Conservation (phyloP, 2,888 invertebrate genomes). For the Pegoplata infirma region DNA sequence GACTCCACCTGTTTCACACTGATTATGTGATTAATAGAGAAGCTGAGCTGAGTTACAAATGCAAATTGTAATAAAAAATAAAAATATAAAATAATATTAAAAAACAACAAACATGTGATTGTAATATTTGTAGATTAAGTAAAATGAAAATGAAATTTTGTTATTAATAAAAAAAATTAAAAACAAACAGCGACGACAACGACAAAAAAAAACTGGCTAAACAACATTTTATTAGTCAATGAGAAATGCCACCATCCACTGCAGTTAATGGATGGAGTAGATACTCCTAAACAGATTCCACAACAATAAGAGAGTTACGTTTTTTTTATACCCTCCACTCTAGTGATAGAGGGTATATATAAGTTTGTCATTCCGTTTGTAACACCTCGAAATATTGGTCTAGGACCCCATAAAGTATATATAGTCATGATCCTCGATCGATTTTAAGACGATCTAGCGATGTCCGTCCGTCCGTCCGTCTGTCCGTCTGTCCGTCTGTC, state of each 20-base stretch:
- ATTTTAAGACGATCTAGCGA: too few relatives aligned
- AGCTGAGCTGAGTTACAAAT: slow-evolving; percentile 10
- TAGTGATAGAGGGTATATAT: too few relatives aligned
- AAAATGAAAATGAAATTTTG: slow-evolving; percentile 27
- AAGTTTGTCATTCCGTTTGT: too few relatives aligned
- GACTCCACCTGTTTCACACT: slow-evolving; percentile 3
- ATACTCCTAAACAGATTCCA: slow-evolving; percentile 1
- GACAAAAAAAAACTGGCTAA: slow-evolving; percentile 24
- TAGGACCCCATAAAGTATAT: too few relatives aligned
- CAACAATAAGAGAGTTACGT: slow-evolving; percentile 41
- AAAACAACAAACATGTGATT: slow-evolving; percentile 23
- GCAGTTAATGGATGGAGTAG: too few relatives aligned
- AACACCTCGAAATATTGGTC: too few relatives aligned
- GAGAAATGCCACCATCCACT: background rate
- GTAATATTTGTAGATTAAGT: background rate
- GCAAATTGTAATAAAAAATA: slow-evolving; percentile 17
- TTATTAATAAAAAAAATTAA: background rate
- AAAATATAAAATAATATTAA: background rate
- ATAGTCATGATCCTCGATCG: too few relatives aligned
- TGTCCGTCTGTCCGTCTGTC: too few relatives aligned
- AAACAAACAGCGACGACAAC: background rate
- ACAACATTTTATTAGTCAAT: slow-evolving; percentile 17
- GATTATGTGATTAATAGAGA: slow-evolving; percentile 10
- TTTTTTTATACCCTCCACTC: too few relatives aligned
- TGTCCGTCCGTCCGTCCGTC: too few relatives aligned